Conservation (phyloP, 1,140 invertebrate genomes). For the Hylaeus anthracinus region DNA sequence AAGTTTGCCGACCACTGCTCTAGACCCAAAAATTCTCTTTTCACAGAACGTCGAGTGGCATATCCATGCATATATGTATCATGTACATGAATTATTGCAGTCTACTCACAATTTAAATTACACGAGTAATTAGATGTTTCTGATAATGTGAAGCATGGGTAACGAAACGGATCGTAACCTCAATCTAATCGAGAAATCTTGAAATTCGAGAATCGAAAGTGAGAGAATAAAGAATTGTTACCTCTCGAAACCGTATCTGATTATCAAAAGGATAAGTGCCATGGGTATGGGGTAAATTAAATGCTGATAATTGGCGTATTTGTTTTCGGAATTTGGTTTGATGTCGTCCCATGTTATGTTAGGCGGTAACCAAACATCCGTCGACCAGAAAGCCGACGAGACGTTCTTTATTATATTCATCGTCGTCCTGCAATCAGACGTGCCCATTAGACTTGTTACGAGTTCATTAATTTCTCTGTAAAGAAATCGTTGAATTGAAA, state of each 20-base stretch:
- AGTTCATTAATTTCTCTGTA: not conserved
- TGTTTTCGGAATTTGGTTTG: constrained; percentile 87
- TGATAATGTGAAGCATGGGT: not conserved
- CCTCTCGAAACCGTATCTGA: constrained; percentile 91
- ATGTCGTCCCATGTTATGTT: constrained; percentile 95
- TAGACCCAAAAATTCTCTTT: no score
- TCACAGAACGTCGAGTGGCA: no score
- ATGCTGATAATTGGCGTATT: constrained; percentile 91
- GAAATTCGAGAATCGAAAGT: not conserved
- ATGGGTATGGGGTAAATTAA: constrained; percentile 91
- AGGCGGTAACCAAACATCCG: constrained; percentile 92
- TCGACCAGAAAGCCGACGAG: constrained; percentile 88
- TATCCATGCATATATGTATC: not conserved
- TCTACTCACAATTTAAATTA: not conserved
- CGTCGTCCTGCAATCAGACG: constrained; percentile 30
- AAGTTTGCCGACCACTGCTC: no score
- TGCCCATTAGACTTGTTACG: not conserved
- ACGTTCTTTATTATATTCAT: constrained; percentile 75
- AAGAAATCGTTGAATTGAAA: not conserved
- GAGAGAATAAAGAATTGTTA: constrained; percentile 77
- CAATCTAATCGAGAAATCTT: not conserved
- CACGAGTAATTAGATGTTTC: not conserved
- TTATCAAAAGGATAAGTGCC: constrained; percentile 87
- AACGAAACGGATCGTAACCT: constrained; percentile 16
- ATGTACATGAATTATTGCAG: no score